phyloP scores from a whole-genome alignment of 2,888 invertebrate species.

The Napeogenes inachia region DNA sequence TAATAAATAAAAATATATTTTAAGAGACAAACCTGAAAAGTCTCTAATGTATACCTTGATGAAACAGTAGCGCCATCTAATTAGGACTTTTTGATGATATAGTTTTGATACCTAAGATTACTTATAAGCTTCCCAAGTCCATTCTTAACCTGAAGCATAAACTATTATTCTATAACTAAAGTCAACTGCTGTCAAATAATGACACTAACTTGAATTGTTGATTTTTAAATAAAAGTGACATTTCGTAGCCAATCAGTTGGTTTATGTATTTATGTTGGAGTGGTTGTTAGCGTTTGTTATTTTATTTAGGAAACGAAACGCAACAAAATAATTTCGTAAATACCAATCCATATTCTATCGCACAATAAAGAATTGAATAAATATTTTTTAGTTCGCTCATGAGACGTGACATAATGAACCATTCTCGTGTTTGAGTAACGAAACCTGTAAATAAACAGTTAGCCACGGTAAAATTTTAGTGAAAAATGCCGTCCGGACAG shows the following conservation, averaged over 20 bases:
- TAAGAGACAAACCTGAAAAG: no score
- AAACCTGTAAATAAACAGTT: conserved; percentile 30
- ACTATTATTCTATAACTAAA: not conserved
- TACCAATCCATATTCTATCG: not conserved
- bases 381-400: not conserved
- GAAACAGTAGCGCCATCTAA: no score
- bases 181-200: not conserved
- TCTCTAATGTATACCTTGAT: no score
- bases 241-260: conserved; percentile 1
- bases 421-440: conserved; percentile 25
- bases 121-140: no score
- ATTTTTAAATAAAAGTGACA: not conserved
- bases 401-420: conserved; percentile 14
- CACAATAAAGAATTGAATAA: not conserved
- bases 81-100: no score
- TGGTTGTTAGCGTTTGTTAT: not conserved
- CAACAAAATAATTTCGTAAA: not conserved
- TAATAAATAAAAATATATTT: no score
- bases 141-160: no score
- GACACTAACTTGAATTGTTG: conserved; percentile 1
- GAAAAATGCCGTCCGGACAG: conserved; percentile 59
- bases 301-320: not conserved
- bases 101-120: no score
- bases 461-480: conserved; percentile 39
- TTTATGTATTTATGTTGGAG: not conserved